These are phyloP conservation scores for Ginglymostoma cirratum DNA, from an alignment of 2,113 vertebrate genomes.

Conservation along the genomic window DNA sequence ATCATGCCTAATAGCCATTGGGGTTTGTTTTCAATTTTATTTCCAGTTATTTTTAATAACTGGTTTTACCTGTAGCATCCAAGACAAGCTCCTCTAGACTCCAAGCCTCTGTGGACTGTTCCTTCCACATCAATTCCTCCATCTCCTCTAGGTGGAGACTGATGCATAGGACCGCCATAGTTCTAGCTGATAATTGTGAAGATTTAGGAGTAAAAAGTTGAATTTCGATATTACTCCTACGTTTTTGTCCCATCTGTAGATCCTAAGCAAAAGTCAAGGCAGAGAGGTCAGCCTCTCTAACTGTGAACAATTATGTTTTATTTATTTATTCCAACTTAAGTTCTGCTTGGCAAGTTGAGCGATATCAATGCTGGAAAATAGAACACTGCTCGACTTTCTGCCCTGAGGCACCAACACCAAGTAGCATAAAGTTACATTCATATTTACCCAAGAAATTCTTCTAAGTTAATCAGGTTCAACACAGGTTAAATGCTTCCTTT, in stretches of 20 bases:
- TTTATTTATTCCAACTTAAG: neutral
- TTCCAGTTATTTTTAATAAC: neutral
- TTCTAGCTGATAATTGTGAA: neutral
- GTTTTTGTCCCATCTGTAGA: neutral
- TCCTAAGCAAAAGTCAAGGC: neutral
- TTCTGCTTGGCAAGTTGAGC: neutral
- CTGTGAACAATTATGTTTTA: neutral
- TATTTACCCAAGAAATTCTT: neutral
- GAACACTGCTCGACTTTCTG: neutral
- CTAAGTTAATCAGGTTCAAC: neutral
- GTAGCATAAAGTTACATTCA: neutral
- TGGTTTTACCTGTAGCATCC: constrained; percentile 25
- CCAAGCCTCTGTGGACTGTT: constrained; percentile 28
- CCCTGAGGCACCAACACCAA: neutral
- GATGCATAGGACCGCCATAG: neutral
- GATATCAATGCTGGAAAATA: neutral
- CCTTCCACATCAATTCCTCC: neutral
- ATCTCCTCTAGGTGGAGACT: neutral
- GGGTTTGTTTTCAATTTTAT: neutral
- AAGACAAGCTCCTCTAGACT: neutral
- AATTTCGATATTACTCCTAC: neutral
- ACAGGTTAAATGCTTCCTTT: neutral
- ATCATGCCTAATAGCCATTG: neutral
- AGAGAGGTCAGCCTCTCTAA: neutral
- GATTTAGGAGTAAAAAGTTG: neutral